These are phyloP conservation scores for Labroides dimidiatus DNA, from an alignment of 2,797 vertebrate genomes.

Conservation along the genomic window DNA sequence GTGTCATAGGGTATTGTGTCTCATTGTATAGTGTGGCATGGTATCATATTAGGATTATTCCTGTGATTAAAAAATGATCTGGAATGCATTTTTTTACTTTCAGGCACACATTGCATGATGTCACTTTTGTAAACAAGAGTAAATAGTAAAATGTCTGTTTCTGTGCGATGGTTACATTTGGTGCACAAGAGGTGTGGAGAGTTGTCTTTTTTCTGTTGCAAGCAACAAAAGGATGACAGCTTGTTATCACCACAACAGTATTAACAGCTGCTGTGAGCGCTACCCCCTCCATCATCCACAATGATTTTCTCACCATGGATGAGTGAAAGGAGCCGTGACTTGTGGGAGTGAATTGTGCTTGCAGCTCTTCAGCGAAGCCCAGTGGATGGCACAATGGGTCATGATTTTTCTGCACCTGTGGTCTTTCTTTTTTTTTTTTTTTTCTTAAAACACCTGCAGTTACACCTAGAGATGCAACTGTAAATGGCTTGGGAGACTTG, in stretches of 20 bases:
- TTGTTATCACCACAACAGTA: slow-evolving; percentile 45
- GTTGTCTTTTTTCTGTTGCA: slow-evolving; percentile 10
- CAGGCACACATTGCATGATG: too few species aligned
- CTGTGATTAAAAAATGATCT: too few species aligned
- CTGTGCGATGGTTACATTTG: too few species aligned
- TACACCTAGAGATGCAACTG: slow-evolving; percentile 11
- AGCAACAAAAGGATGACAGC: slow-evolving; percentile 43
- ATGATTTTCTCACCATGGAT: slow-evolving; percentile 22
- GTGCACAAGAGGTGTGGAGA: slow-evolving; percentile 17
- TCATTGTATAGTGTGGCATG: too few species aligned
- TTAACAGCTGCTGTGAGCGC: slow-evolving; percentile 44
- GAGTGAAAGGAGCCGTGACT: slow-evolving; percentile 45
- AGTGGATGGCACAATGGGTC: slow-evolving; percentile 27
- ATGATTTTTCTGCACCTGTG: neutral
- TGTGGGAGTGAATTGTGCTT: slow-evolving; percentile 32
- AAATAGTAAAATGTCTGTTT: too few species aligned
- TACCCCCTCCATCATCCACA: slow-evolving; percentile 16
- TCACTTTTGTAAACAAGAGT: too few species aligned
- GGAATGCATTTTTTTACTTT: too few species aligned
- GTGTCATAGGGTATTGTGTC: too few species aligned
- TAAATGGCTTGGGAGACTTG: slow-evolving; percentile 2
- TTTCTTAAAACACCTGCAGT: slow-evolving; percentile 20
- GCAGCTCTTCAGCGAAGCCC: slow-evolving; percentile 17
- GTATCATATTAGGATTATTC: too few species aligned
- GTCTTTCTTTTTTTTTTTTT: slow-evolving; percentile 21